Percentiles rank a stretch among this genome's conserved stretches.
phyloP scores from a whole-genome alignment of 2,888 invertebrate genomes.

The Ceramica pisi region DNA sequence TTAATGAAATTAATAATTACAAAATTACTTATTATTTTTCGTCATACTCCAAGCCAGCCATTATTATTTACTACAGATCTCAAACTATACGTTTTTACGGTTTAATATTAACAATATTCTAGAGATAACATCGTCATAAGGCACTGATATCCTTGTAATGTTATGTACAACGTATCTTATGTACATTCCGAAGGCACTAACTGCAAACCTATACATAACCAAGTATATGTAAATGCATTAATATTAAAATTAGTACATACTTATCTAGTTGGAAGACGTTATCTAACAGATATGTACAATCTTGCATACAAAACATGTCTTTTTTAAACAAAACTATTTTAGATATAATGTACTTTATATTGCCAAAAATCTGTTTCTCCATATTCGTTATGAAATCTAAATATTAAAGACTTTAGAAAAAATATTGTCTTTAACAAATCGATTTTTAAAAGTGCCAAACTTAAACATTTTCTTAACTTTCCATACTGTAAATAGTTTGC shows the following conservation, averaged over 20 bases:
- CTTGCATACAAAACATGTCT: slow-evolving; percentile 75
- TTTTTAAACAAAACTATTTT: slow-evolving; percentile 70
- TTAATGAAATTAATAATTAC: neutral
- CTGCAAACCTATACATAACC: slow-evolving; percentile 54
- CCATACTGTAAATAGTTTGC: slow-evolving; percentile 32
- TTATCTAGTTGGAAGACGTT: slow-evolving; percentile 82
- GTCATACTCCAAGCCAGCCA: slow-evolving; percentile 45
- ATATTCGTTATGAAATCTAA: slow-evolving; percentile 4
- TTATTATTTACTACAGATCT: slow-evolving; percentile 50
- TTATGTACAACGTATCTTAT: slow-evolving; percentile 68
- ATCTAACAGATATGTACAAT: slow-evolving; percentile 77
- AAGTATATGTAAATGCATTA: slow-evolving; percentile 71
- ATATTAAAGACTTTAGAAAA: slow-evolving; percentile 17
- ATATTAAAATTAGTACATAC: slow-evolving; percentile 69
- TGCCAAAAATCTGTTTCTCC: slow-evolving; percentile 21
- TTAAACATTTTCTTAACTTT: neutral
- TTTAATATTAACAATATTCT: slow-evolving; percentile 61
- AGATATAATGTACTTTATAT: slow-evolving; percentile 73
- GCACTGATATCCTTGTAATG: slow-evolving; percentile 73
- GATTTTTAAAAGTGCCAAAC: slow-evolving; percentile 31
- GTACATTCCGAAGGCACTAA: slow-evolving; percentile 71
- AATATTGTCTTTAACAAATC: slow-evolving; percentile 25
- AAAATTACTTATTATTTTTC: neutral
- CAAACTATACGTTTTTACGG: slow-evolving; percentile 59
- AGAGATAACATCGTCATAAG: slow-evolving; percentile 66